Evolutionary conservation across 2,797 vertebrate genomes (phyloP).

Genomic region (Hipposideros larvatus): DNA sequence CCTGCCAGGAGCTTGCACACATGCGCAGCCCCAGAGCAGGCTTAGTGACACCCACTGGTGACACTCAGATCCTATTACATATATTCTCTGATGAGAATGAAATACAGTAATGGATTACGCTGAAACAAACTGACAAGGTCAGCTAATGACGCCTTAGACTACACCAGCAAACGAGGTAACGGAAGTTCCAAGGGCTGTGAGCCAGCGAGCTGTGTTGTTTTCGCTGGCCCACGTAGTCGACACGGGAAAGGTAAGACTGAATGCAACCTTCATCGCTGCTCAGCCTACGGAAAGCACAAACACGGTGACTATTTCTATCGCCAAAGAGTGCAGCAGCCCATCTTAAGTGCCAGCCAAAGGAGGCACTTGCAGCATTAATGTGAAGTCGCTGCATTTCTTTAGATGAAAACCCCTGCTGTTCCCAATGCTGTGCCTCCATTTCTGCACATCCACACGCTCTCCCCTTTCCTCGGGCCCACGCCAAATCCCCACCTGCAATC

Average conservation of each 20-base stretch:
- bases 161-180: conserved; percentile 40
- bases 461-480: background rate
- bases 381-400: background rate
- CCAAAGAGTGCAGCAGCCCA: background rate
- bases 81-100: conserved; percentile 42
- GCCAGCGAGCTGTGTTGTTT: background rate
- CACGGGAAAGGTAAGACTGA: background rate
- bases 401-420: background rate
- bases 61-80: background rate
- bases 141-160: conserved; percentile 55
- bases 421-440: background rate
- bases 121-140: conserved; percentile 51
- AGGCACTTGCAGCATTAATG: background rate
- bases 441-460: background rate
- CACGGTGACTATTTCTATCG: background rate
- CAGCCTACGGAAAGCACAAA: background rate
- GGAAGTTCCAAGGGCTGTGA: background rate
- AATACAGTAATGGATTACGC: conserved; percentile 29
- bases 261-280: background rate
- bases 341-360: conserved; percentile 38
- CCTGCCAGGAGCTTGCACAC: background rate
- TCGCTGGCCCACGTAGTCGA: background rate
- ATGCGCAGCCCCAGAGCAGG: background rate
- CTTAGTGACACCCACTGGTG: background rate
- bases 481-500: background rate